These are phyloP conservation scores for Lycocerus yunnanus DNA, from an alignment of 2,888 invertebrate genomes.

Conservation along the genomic window DNA sequence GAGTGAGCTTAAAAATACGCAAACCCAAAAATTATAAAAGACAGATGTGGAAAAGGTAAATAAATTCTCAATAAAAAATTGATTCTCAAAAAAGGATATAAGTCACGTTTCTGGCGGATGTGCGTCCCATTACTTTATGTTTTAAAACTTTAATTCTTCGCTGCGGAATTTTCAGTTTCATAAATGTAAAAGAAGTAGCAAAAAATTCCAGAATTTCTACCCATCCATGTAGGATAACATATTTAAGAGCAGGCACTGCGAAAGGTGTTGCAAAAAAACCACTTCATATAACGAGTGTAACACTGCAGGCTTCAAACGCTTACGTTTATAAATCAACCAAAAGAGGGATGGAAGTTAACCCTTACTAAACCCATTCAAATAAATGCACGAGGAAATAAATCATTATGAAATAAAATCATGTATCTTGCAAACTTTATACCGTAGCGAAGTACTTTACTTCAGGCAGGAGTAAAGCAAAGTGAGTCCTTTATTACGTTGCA, in stretches of 20 bases:
- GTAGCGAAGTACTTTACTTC: not conserved
- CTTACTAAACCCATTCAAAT: not conserved
- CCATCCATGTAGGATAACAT: not conserved
- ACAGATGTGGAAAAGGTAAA: not conserved
- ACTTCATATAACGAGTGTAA: not conserved
- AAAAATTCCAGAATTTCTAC: not conserved
- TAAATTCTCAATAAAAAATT: not conserved
- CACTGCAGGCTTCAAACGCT: not conserved
- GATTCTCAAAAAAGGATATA: not conserved
- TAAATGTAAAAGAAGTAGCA: not conserved
- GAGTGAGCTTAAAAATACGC: not conserved
- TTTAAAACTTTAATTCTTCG: not conserved
- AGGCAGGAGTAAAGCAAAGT: not conserved
- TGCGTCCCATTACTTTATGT: not conserved
- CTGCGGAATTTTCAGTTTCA: not conserved
- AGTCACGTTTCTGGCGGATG: not conserved
- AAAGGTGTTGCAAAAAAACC: not conserved
- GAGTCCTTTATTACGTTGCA: not conserved
- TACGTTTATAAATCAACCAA: not conserved
- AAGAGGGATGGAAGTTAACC: not conserved
- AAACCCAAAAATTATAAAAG: not conserved
- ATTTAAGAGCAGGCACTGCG: not conserved
- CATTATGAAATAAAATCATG: not conserved
- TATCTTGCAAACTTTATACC: not conserved
- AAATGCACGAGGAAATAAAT: not conserved